phyloP scores from a whole-genome alignment of 1,140 invertebrate species.

The Aricia agestis region DNA sequence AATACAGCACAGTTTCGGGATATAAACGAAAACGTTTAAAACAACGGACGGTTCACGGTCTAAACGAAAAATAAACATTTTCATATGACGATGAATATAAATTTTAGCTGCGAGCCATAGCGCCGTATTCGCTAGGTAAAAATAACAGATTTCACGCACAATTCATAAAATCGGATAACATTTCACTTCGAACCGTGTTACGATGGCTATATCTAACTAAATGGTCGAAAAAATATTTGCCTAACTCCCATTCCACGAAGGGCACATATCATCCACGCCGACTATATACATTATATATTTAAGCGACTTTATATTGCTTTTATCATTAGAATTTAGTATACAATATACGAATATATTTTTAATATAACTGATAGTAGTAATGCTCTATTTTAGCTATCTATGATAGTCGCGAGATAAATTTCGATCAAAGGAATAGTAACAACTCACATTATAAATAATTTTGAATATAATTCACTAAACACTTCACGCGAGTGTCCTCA shows the following conservation, averaged over 20 bases:
- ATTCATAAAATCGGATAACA: neutral
- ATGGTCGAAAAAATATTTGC: constrained; percentile 38
- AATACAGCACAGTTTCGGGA: neutral
- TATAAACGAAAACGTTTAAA: neutral
- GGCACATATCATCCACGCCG: constrained; percentile 36
- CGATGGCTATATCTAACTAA: constrained; percentile 31
- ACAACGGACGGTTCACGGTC: neutral
- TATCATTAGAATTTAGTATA: constrained; percentile 23
- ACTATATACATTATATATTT: constrained; percentile 35
- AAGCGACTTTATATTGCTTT: constrained; percentile 40
- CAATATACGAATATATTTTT: constrained; percentile 35
- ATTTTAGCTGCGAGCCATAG: constrained; percentile 5
- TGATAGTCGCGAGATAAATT: constrained; percentile 13
- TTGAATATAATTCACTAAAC: constrained; percentile 20
- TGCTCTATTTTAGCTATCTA: constrained; percentile 22
- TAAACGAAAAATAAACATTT: constrained; percentile 1
- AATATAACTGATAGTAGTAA: constrained; percentile 21
- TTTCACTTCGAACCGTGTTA: constrained; percentile 1
- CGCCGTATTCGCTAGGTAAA: neutral
- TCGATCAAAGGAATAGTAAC: neutral
- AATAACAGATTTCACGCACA: neutral
- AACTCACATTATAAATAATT: neutral
- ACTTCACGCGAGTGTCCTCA: constrained; percentile 18
- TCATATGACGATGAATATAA: neutral
- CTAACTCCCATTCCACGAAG: constrained; percentile 42